phyloP scores from a whole-genome alignment of 2,888 invertebrate species.

The Sinodicranocentrus sp. region DNA sequence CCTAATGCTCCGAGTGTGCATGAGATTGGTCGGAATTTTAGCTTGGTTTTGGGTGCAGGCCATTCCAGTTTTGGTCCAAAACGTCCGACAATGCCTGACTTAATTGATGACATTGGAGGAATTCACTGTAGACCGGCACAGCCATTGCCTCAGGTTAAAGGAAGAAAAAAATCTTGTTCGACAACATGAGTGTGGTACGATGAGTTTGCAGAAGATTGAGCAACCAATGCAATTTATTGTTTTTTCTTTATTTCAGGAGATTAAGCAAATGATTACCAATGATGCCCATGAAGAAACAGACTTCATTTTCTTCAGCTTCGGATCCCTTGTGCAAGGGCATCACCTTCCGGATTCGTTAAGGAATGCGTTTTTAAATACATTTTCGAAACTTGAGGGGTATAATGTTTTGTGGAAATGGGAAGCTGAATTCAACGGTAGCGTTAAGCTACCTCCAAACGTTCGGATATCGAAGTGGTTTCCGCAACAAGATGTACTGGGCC shows the following conservation, averaged over 20 bases:
- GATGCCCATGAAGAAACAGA: constrained; percentile 82
- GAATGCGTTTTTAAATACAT: constrained; percentile 85
- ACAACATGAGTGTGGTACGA: no score
- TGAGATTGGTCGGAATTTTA: constrained; percentile 73
- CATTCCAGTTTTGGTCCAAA: constrained; percentile 70
- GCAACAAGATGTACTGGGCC: constrained; percentile 89
- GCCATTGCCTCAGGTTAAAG: constrained; percentile 74
- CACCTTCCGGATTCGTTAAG: constrained; percentile 88
- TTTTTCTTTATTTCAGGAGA: constrained; percentile 59
- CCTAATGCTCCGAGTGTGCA: constrained; percentile 64
- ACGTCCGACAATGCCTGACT: constrained; percentile 72
- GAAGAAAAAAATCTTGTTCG: no score
- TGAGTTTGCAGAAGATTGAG: no score
- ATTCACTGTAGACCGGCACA: constrained; percentile 75
- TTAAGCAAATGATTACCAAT: constrained; percentile 83
- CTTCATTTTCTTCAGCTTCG: constrained; percentile 92
- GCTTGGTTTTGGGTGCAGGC: constrained; percentile 73
- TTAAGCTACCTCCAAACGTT: constrained; percentile 81
- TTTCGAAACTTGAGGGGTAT: constrained; percentile 85
- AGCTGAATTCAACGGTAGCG: constrained; percentile 80
- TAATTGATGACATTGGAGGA: constrained; percentile 76
- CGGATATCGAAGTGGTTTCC: constrained; percentile 85
- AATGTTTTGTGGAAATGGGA: constrained; percentile 92
- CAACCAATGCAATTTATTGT: no score
- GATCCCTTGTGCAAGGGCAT: constrained; percentile 88